Evolutionary conservation across 1,140 invertebrate species (phyloP), one percentile per base, ranked within the genome.

Genomic region (Drosophila saltans): DNA sequence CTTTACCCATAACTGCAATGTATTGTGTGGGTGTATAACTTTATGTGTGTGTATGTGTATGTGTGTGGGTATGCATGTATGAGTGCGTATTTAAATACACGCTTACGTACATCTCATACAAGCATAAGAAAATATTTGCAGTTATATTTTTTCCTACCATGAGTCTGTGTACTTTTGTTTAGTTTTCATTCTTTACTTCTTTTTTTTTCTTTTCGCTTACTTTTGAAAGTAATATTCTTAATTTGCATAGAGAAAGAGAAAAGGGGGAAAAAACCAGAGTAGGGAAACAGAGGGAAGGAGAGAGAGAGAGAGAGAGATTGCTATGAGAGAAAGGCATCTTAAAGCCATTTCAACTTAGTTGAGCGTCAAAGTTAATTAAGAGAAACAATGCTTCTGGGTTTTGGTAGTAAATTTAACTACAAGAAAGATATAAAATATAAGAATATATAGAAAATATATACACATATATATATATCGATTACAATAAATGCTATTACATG

Each of bases 51-150:
- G 63, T 72, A 41, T 43, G 48, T 41, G 57, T 74, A 28, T 80
- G 59, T 75, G 41, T 58, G 62, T 69, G 41, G 66, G 52, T 59
- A 45, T 48, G 52, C 58, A 67, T 36, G 63, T 75, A 43, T 52
- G 48, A 39, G 57, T 63, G 61, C 21, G 33, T 55, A 60, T 69
- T 67, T 82, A 88, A 88, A 82, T 86, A 79, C 69, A 79, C 77
- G 83, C 83, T 88, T 88, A 80, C 83, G 82, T 82, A 48, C 45
- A 52, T 52, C 68, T 80, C 80, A 77, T 74, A 82, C 83, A 73
- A 81, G 82, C 83, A 71, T 78, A 88, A 83, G 83, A 88, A 88
- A 86, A 88, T 86, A 86, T 86, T 86, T 86, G 83, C 83, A 83
- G 67, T 82, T 71, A 69, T 75, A 72, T 78, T 55, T 48, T 52